phyloP scores from a whole-genome alignment of 2,888 invertebrate species.

The Adelognathus sp. region DNA sequence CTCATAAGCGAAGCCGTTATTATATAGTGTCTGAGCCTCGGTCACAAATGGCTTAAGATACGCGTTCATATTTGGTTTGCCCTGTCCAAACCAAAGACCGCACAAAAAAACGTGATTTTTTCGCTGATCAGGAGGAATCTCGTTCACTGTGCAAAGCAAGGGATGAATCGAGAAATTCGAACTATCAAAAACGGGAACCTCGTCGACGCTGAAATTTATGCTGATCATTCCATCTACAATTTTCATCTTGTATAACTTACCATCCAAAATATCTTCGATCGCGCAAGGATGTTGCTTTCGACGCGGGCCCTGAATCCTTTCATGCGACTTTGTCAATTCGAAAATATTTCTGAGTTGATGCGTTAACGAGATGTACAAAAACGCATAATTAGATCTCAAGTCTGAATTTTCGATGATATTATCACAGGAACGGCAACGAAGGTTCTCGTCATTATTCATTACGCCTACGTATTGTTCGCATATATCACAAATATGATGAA shows the following conservation, averaged over 20 bases:
- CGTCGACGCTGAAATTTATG: conserved; percentile 46
- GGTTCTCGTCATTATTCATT: neutral
- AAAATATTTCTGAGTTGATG: conserved; percentile 11
- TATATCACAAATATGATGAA: conserved; percentile 38
- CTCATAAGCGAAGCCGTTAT: neutral
- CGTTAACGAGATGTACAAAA: neutral
- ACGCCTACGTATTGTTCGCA: conserved; percentile 26
- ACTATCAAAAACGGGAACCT: conserved; percentile 36
- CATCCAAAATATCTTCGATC: conserved; percentile 39
- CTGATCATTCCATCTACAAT: conserved; percentile 12
- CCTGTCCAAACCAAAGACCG: conserved; percentile 31
- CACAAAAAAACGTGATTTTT: conserved; percentile 15
- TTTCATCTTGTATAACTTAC: conserved; percentile 15
- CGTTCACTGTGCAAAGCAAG: conserved; percentile 32
- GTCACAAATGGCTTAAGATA: conserved; percentile 37
- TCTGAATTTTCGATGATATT: neutral
- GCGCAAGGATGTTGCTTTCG: conserved; percentile 26
- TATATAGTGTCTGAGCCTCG: conserved; percentile 10
- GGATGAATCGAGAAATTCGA: conserved; percentile 40
- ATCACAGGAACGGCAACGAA: neutral
- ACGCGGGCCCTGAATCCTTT: neutral
- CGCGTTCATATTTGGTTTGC: conserved; percentile 36
- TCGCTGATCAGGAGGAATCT: conserved; percentile 12
- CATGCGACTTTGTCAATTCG: conserved; percentile 21
- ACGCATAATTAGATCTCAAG: neutral